Conservation (phyloP, 2,888 invertebrate species). For the Ophion obscuratus region DNA sequence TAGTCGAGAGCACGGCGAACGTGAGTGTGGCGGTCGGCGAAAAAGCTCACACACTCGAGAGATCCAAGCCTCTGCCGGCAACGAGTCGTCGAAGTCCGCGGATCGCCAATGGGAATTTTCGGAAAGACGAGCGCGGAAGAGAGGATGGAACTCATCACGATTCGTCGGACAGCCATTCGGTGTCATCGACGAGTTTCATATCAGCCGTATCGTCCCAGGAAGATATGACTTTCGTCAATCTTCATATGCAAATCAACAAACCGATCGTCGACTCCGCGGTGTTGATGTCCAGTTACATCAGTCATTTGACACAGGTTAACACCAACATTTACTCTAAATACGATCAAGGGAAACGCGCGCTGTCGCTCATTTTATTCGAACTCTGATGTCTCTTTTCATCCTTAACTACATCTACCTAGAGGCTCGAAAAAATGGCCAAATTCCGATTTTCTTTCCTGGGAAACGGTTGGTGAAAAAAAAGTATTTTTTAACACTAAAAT, state of each 20-base stretch:
- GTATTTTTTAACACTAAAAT: too few species aligned
- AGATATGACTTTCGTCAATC: constrained; percentile 95
- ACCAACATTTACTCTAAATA: neutral
- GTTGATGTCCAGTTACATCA: constrained; percentile 97
- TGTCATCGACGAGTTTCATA: constrained; percentile 94
- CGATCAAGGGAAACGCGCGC: neutral
- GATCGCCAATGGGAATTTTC: constrained; percentile 71
- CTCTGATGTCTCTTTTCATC: too few species aligned
- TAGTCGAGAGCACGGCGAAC: constrained; percentile 82
- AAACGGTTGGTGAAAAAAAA: too few species aligned
- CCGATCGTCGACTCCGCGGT: constrained; percentile 97
- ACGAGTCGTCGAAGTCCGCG: constrained; percentile 75
- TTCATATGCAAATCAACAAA: constrained; percentile 96
- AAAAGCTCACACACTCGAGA: constrained; percentile 81
- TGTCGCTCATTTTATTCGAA: too few species aligned
- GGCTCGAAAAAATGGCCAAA: too few species aligned
- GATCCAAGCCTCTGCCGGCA: constrained; percentile 75
- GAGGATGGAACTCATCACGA: constrained; percentile 80
- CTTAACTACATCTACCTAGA: too few species aligned
- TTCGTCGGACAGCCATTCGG: constrained; percentile 91
- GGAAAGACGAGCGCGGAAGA: constrained; percentile 70
- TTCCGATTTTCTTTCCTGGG: too few species aligned
- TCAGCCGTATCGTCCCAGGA: constrained; percentile 97
- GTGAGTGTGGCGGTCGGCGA: constrained; percentile 73
- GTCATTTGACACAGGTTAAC: constrained; percentile 93